Conservation (phyloP, 2,888 invertebrate species). For the Ichneumoninae sp. region DNA sequence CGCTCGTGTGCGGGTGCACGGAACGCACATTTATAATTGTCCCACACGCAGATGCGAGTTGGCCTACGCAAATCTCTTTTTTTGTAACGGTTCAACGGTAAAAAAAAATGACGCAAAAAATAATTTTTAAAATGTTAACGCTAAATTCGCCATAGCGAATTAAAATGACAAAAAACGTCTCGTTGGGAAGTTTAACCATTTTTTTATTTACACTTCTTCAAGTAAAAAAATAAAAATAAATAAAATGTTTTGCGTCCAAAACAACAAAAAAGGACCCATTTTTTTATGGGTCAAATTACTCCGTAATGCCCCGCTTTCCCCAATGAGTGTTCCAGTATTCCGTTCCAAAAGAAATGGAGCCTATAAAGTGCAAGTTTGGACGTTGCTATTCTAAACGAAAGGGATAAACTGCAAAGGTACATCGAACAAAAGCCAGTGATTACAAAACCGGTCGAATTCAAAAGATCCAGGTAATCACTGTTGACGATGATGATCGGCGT, state of each 20-base stretch:
- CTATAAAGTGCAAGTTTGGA: background rate
- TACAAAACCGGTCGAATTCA: slow-evolving; percentile 3
- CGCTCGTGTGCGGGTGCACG: slow-evolving; percentile 59
- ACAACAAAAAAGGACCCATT: too few species aligned
- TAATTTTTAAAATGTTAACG: background rate
- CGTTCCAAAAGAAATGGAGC: background rate
- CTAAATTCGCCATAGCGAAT: background rate
- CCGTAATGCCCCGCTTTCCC: background rate
- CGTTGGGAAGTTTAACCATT: background rate
- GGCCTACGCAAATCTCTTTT: slow-evolving; percentile 44
- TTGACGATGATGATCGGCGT: background rate
- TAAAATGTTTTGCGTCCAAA: background rate
- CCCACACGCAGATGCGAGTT: slow-evolving; percentile 57
- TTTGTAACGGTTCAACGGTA: slow-evolving; percentile 44
- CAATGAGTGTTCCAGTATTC: background rate
- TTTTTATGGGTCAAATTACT: background rate
- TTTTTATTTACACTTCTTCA: too few species aligned
- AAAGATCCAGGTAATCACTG: slow-evolving; percentile 7
- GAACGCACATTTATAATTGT: slow-evolving; percentile 42
- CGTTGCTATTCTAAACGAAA: background rate
- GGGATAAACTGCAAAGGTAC: background rate
- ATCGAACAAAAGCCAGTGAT: background rate
- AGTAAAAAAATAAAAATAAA: background rate
- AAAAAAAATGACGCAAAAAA: background rate
- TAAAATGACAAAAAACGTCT: background rate